Evolutionary conservation across 2,797 vertebrate species (phyloP), one percentile per base, ranked within the genome.

Genomic region (Antrozous pallidus): DNA sequence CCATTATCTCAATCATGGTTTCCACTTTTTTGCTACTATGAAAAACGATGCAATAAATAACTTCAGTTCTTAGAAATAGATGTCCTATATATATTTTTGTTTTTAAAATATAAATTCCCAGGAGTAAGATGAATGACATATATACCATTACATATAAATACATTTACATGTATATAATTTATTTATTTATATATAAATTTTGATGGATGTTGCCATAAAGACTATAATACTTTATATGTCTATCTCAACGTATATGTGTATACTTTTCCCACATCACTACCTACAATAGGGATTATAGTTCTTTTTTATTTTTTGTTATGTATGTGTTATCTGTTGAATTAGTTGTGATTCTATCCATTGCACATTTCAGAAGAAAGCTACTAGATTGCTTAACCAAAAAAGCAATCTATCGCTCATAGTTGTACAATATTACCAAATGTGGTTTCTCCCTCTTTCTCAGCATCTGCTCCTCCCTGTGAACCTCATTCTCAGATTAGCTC

Each of bases 21-120:
- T 56, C 33, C 0, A 28, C 11, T 26, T 94, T 92, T 87, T 51
- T 58, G 17, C 47, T 69, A 33, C 47, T 67, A 33, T 61, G 75
- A 94, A 95, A 93, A 92, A 80, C 36, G 14, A 12, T 84, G 5
- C 49, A 87, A 49, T 78, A 94, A 93, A 80, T 18, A 91, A 56
- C 47, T 78, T 56, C 49, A 90, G 1, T 69, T 73, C 38, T 83
- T 78, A 89, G 75, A 91, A 96, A 95, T 73, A 33, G 24, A 67
- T 77, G 18, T 61, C 12, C 51, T 56, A 10, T 69, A 51, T 87
- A 69, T 40, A 42, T 77, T 95, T 91, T 94, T 87, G 16, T 69
- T 94, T 79, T 47, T 83, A 77, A 67, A 51, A 31, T 65, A 88
- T 90, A 80, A 90, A 89, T 69, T 91, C 74, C 58, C 86, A 73